Percentiles rank a stretch among this genome's conserved stretches.
Evolutionary conservation across 2,113 vertebrate species (phyloP).

Genomic region (Xiphophorus maculatus): DNA sequence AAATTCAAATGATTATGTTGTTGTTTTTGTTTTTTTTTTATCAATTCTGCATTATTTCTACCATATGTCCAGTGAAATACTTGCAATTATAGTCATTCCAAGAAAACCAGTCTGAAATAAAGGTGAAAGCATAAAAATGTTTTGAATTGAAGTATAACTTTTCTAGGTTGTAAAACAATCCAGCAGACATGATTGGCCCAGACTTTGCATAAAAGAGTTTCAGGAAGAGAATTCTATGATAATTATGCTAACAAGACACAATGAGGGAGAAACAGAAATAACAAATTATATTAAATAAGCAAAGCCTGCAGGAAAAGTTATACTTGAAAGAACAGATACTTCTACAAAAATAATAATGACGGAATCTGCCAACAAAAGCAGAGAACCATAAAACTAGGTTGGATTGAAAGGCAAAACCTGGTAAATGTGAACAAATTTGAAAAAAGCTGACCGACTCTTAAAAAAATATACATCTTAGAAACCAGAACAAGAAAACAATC

Average conservation of each 20-base stretch:
- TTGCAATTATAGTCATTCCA: neutral
- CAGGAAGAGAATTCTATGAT: neutral
- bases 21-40: no score
- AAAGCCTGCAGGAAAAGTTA: no score
- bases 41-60: no score
- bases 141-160: no score
- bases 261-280: no score
- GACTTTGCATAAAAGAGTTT: neutral
- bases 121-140: no score
- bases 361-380: neutral
- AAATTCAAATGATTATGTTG: no score
- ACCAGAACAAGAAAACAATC: neutral
- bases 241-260: neutral
- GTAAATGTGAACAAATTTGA: neutral
- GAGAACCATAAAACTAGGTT: neutral
- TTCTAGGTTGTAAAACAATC: neutral
- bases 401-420: neutral
- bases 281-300: no score
- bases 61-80: neutral
- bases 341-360: neutral
- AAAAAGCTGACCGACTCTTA: neutral
- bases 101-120: neutral
- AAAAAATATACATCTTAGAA: neutral
- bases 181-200: neutral
- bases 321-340: neutral